Evolutionary conservation across 2,113 vertebrate species (phyloP).

Genomic region (Lynx canadensis): DNA sequence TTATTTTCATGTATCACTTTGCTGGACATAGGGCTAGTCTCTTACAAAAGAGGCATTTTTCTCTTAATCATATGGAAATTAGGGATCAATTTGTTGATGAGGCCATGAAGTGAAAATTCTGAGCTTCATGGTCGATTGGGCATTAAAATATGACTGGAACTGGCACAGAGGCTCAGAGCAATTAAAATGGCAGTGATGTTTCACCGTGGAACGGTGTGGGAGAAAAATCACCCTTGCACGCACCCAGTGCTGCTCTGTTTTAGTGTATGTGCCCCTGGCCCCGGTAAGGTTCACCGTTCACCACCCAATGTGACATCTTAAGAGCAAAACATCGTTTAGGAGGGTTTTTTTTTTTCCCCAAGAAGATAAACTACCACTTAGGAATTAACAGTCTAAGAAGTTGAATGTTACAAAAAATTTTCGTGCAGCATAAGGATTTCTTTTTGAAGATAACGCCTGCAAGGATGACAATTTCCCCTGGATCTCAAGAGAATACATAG

Average conservation of each 20-base stretch:
- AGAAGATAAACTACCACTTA: background rate
- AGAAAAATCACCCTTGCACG: fast-evolving
- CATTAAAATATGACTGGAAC: conserved; percentile 79
- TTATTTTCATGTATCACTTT: conserved; percentile 1
- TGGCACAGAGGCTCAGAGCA: conserved; percentile 74
- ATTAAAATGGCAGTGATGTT: conserved; percentile 67
- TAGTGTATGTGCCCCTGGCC: fast-evolving
- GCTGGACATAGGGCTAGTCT: conserved; percentile 59
- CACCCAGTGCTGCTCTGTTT: fast-evolving
- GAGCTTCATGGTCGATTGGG: conserved; percentile 74
- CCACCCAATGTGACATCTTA: background rate
- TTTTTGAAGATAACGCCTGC: background rate
- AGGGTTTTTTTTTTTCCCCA: background rate
- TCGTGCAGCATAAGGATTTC: background rate
- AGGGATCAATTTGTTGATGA: conserved; percentile 76
- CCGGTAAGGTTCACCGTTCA: fast-evolving
- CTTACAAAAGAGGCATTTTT: conserved; percentile 48
- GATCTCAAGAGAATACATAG: background rate
- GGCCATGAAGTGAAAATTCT: conserved; percentile 73
- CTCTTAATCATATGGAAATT: conserved; percentile 78
- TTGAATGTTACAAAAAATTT: background rate
- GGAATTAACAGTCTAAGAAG: too few relatives aligned
- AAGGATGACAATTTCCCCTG: background rate
- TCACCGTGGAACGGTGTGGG: background rate
- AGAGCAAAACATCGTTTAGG: background rate